Evolutionary conservation across 2,888 invertebrate genomes (phyloP), one percentile per base, ranked within the genome.

Genomic region (Ecliptopera silaceata): DNA sequence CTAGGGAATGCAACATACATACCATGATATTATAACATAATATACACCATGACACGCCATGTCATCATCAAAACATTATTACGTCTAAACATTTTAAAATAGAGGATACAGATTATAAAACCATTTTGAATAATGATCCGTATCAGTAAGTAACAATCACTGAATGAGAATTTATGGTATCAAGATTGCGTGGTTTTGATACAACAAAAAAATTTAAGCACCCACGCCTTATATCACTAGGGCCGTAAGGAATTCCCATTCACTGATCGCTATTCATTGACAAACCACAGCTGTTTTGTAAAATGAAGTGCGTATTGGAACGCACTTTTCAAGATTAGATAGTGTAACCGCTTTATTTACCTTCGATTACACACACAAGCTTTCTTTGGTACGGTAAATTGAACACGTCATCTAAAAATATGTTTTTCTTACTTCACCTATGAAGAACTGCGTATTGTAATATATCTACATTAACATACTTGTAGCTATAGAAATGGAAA

Each of bases 211-310:
- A 56, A 39, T 61, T 53, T 61, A 46, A 53, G 57, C 67, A 46
- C 75, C 74, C 64, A 79, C 77, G 49, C 66, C 43, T 55, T 59
- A 63, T 72, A 71, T 68, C 66, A 63, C 57, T 65, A 71, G 70
- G 69, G 70, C 62, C 67, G 56, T 61, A 60, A 54, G 72, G 70
- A 76, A 72, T 69, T 63, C 50, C 66, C 75, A 81, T 51, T 66
- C 75, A 81, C 71, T 71, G 71, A 71, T 74, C 45, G 62, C 63
- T 72, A 53, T 64, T 76, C 77, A 82, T 80, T 82, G 78, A 79
- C 71, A 71, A 74, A 65, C 61, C 69, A 70, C 74, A 72, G 74
- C 69, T 70, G 72, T 66, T 69, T 63, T 70, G 69, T 70, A n/a
- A n/a, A n/a, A 48, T 62, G 61, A 66, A 59, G 61, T 65, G 66